Evolutionary conservation across 2,797 vertebrate genomes (phyloP).

Genomic region (Ciconia nigra): DNA sequence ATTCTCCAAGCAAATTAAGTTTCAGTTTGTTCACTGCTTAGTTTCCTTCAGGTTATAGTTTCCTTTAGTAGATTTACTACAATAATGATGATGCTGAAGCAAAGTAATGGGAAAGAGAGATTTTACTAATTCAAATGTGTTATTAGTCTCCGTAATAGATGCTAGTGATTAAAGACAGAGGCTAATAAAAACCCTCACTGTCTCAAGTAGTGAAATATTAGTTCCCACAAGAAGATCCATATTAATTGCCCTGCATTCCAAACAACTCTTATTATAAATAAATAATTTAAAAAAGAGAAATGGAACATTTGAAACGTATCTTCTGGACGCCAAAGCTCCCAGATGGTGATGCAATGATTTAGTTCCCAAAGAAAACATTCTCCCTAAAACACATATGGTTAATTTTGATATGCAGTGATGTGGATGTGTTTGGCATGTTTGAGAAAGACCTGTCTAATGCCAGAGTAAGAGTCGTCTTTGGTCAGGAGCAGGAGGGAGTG

Average conservation of each 20-base stretch:
- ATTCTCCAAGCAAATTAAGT: neutral
- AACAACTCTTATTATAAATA: neutral
- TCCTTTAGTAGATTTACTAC: neutral
- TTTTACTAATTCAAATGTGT: neutral
- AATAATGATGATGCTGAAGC: neutral
- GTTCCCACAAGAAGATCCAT: neutral
- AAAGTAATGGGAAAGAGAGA: neutral
- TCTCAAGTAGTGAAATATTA: neutral
- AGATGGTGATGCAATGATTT: neutral
- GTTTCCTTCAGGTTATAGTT: neutral
- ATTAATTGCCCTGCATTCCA: neutral
- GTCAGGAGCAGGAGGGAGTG: neutral
- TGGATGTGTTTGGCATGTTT: neutral
- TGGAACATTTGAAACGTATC: neutral
- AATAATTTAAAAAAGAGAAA: neutral
- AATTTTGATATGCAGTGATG: neutral
- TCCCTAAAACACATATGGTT: neutral
- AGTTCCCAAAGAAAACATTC: neutral
- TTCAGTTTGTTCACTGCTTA: neutral
- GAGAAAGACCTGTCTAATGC: neutral
- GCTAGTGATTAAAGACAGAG: neutral
- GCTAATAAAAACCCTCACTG: neutral
- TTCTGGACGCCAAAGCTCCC: neutral
- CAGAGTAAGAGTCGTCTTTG: neutral
- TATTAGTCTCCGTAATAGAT: neutral